phyloP scores from a whole-genome alignment of 2,888 invertebrate genomes.

The Tachina fera region DNA sequence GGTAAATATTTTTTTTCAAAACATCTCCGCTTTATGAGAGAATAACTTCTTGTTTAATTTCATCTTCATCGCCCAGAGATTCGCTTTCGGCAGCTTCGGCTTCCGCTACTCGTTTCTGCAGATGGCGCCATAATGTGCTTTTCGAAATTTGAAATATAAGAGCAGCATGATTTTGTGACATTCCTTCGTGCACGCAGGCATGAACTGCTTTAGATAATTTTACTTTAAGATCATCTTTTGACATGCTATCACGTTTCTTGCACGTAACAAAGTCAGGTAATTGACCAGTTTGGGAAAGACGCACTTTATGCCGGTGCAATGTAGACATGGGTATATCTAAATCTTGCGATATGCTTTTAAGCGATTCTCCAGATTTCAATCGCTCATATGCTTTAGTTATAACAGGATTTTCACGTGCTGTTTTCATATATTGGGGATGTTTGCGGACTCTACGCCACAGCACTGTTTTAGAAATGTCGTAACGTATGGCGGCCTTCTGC shows the following conservation, averaged over 20 bases:
- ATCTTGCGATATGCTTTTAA: constrained; percentile 82
- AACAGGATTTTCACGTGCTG: constrained; percentile 80
- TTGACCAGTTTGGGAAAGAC: constrained; percentile 80
- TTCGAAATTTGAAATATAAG: constrained; percentile 82
- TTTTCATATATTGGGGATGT: constrained; percentile 80
- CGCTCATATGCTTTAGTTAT: constrained; percentile 80
- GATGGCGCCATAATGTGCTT: constrained; percentile 82
- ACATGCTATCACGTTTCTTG: constrained; percentile 80
- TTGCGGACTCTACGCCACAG: constrained; percentile 82
- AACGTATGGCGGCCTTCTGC: constrained; percentile 82
- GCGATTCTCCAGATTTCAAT: constrained; percentile 80
- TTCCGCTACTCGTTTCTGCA: constrained; percentile 78
- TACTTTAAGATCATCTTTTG: constrained; percentile 80
- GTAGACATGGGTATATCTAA: constrained; percentile 83
- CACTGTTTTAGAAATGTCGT: constrained; percentile 82
- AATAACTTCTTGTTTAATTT: constrained; percentile 76
- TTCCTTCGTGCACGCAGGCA: constrained; percentile 80
- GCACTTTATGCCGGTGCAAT: constrained; percentile 81
- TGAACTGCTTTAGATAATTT: constrained; percentile 81
- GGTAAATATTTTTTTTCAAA: not conserved
- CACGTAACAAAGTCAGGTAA: constrained; percentile 80
- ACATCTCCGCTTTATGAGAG: constrained; percentile 68
- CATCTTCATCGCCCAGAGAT: constrained; percentile 70
- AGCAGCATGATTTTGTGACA: constrained; percentile 83
- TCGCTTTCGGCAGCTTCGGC: constrained; percentile 71